Evolutionary conservation across 1,140 invertebrate species (phyloP).

Genomic region (Achroia grisella): DNA sequence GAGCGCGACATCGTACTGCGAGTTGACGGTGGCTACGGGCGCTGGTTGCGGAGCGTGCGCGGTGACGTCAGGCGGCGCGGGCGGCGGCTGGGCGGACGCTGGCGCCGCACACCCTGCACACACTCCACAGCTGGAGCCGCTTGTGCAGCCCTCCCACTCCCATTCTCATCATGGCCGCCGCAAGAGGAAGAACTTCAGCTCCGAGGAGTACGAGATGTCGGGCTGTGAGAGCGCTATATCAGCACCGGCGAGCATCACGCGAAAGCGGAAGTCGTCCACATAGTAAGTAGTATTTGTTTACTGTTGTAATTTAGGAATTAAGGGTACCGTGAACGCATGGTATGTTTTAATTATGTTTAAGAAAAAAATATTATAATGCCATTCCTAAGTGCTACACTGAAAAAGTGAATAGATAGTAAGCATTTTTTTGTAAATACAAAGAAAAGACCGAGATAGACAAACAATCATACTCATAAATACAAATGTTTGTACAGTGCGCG

Average conservation of each 20-base stretch:
- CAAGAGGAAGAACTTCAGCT: constrained; percentile 24
- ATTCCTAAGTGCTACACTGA: no score
- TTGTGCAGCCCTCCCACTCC: background rate
- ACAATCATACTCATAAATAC: no score
- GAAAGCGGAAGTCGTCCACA: constrained; percentile 39
- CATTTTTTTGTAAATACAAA: no score
- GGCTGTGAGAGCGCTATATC: background rate
- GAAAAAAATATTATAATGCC: no score
- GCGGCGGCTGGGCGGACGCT: constrained; percentile 12
- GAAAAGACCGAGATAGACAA: no score
- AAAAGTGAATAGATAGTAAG: no score
- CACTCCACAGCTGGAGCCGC: background rate
- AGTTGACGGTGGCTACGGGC: constrained; percentile 38
- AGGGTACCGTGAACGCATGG: no score
- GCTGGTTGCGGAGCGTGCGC: constrained; percentile 13
- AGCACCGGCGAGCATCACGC: constrained; percentile 14
- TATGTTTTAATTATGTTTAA: no score
- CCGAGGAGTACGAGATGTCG: constrained; percentile 31
- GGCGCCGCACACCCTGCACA: constrained; percentile 7
- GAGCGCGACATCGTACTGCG: constrained; percentile 34
- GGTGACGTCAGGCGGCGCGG: constrained; percentile 5
- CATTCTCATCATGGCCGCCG: constrained; percentile 20
- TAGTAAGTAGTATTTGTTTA: constrained; percentile 27
- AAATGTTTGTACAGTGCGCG: no score
- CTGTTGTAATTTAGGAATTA: no score